phyloP scores from a whole-genome alignment of 1,140 invertebrate genomes.

The Protaetia brevitarsis region DNA sequence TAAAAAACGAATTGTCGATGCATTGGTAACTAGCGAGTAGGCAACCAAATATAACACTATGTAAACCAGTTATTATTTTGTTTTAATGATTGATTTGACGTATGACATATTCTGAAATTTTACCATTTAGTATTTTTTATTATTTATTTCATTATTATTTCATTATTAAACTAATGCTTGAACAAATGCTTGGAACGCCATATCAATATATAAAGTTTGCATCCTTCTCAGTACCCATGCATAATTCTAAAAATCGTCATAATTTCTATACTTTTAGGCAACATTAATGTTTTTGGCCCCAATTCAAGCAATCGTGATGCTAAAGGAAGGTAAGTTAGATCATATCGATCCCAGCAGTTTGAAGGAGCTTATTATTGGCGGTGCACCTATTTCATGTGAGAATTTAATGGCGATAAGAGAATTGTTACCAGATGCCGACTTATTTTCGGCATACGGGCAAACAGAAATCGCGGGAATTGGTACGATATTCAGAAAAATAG shows the following conservation, averaged over 20 bases:
- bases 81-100: no score
- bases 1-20: no score
- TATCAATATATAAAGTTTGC: constrained; percentile 48
- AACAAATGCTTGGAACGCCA: constrained; percentile 36
- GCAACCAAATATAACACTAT: no score
- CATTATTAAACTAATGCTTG: no score
- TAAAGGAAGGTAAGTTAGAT: constrained; percentile 34
- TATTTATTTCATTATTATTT: no score
- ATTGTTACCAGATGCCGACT: constrained; percentile 40
- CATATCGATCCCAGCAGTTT: constrained; percentile 38
- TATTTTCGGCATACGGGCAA: constrained; percentile 38
- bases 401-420: constrained; percentile 35
- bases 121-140: no score
- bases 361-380: constrained; percentile 32
- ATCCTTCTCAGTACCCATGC: constrained; percentile 8
- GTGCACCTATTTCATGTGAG: constrained; percentile 32
- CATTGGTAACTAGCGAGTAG: no score
- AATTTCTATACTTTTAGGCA: neutral
- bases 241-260: neutral
- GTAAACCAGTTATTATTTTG: no score
- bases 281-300: constrained; percentile 21
- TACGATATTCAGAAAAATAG: constrained; percentile 33
- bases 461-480: constrained; percentile 38
- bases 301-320: constrained; percentile 17
- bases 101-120: no score